Evolutionary conservation across 2,888 invertebrate species (phyloP).

Genomic region (Penaeus monodon): DNA sequence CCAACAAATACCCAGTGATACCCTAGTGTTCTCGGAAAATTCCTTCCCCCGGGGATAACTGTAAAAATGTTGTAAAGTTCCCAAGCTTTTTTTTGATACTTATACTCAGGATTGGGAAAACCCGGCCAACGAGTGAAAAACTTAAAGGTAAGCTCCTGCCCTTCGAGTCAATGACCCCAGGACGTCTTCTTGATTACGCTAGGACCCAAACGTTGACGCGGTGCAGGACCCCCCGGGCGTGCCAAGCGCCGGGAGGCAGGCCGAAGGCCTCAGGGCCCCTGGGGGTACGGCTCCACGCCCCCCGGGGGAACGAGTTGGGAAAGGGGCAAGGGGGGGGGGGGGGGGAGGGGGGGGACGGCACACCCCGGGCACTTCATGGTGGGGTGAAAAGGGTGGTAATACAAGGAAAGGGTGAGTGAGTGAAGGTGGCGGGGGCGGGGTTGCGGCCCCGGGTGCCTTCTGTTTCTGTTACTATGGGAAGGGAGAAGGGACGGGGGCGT

Average conservation of each 20-base stretch:
- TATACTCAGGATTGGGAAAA: no score
- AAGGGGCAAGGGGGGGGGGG: neutral
- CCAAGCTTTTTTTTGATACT: no score
- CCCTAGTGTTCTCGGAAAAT: neutral
- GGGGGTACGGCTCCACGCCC: no score
- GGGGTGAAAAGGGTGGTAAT: neutral
- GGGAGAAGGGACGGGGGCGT: no score
- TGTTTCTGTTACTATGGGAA: no score
- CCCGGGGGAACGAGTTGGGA: neutral
- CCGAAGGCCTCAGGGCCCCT: no score
- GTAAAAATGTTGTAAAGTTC: constrained; percentile 20
- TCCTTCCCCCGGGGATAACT: constrained; percentile 12
- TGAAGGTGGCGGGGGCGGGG: no score
- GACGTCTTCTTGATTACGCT: constrained; percentile 9
- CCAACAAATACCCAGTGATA: constrained; percentile 21
- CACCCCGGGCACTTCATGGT: neutral
- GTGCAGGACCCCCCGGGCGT: constrained; percentile 10
- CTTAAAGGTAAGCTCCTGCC: constrained; percentile 32
- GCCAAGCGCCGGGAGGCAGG: neutral
- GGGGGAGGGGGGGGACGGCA: neutral
- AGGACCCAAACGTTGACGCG: constrained; percentile 7
- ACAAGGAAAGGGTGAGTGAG: no score
- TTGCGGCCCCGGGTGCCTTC: no score
- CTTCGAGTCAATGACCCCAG: constrained; percentile 32
- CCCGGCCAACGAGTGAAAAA: neutral